phyloP scores from a whole-genome alignment of 2,888 invertebrate genomes.

The Agriopis marginaria region DNA sequence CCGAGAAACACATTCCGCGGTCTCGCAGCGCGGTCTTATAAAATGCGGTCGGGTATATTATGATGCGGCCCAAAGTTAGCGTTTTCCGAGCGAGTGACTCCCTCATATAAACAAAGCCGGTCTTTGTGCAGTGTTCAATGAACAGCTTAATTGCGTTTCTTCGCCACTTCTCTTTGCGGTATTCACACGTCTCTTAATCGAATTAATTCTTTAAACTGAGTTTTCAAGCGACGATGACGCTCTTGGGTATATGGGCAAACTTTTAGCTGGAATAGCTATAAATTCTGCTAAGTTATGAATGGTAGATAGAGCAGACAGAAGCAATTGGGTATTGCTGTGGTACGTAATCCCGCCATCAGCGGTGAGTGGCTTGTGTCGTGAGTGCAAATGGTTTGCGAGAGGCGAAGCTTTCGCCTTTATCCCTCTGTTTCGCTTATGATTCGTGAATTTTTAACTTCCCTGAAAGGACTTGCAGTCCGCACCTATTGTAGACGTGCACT shows the following conservation, averaged over 20 bases:
- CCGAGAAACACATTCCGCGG: slow-evolving; percentile 33
- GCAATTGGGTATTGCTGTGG: slow-evolving; percentile 44
- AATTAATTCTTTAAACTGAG: slow-evolving; percentile 59
- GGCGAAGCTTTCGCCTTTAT: slow-evolving; percentile 54
- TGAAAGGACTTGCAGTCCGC: slow-evolving; percentile 64
- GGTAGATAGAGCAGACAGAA: slow-evolving; percentile 36
- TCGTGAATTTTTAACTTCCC: slow-evolving; percentile 77
- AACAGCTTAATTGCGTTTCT: slow-evolving; percentile 81
- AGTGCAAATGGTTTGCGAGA: slow-evolving; percentile 64
- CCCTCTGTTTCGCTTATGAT: slow-evolving; percentile 72
- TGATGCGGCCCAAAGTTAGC: slow-evolving; percentile 54
- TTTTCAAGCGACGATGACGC: slow-evolving; percentile 22
- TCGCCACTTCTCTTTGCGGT: slow-evolving; percentile 67
- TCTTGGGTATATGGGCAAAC: slow-evolving; percentile 31
- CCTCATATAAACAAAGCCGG: slow-evolving; percentile 72
- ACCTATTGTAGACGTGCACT: slow-evolving; percentile 48
- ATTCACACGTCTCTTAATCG: slow-evolving; percentile 68
- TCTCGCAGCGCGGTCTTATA: slow-evolving; percentile 38
- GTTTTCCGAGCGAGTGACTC: slow-evolving; percentile 65
- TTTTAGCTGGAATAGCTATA: slow-evolving; percentile 35
- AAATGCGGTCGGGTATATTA: slow-evolving; percentile 44
- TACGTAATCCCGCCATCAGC: slow-evolving; percentile 55
- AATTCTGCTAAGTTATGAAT: slow-evolving; percentile 35
- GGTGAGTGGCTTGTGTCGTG: slow-evolving; percentile 56
- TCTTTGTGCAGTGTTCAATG: slow-evolving; percentile 76